Conservation (phyloP, 2,113 vertebrate species). For the western clawed frog (Xenopus tropicalis) region UCB_Xtro_10.0 CM004444.2:25335501-25336000, state of each 20-base stretch:
- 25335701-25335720: neutral
- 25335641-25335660: neutral
- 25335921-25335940: too few species aligned
- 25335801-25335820: neutral
- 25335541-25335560: neutral
- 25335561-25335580: slow-evolving; percentile 3
- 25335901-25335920: neutral
- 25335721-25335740: neutral
- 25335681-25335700: slow-evolving; percentile 1
- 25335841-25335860: neutral
- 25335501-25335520: too few species aligned
- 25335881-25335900: neutral
- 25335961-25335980: too few species aligned
- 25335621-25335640: neutral
- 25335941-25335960: too few species aligned
- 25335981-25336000: too few species aligned
- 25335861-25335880: neutral
- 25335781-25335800: neutral
- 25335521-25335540: neutral
- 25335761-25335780: slow-evolving; percentile 1
- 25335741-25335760: neutral
- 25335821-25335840: neutral
- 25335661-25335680: neutral
- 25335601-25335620: neutral
- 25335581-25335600: neutral